Evolutionary conservation across 2,113 vertebrate genomes (phyloP), one percentile per base, ranked within the genome.

Genomic region (Cyprinodon brontotheroides): DNA sequence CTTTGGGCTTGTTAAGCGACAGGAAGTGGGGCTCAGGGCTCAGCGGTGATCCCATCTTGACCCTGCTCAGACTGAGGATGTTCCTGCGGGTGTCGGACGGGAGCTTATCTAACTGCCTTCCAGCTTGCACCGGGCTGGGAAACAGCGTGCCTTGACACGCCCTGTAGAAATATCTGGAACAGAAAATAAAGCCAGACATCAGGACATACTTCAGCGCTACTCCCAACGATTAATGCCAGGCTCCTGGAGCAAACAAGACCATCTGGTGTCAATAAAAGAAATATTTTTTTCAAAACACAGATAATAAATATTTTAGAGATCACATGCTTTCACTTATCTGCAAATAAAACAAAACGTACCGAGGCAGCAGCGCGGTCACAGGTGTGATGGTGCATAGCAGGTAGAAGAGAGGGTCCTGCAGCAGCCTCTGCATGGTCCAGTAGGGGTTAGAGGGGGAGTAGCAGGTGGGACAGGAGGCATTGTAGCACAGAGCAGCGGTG

Each of bases 361-460:
- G 96, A 80, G 98, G 98, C 82, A 99, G 92, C 70, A 99, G 92
- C 0, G 98, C 97, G 0, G 95, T 65, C 0, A 95, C 71, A 3
- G 98, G 97, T 0, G 97, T 96, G 84, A 99, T 65, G 84, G 96
- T 70, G 68, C 96, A 97, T 47, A 95, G 95, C 87, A 98, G 90
- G 92, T 99, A 99, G 90, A 99, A 99, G 70, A 95, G 71, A 0
- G 97, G 97, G 75, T 98, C 95, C 73, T 92, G 93, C 91, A 99
- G 92, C 22, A 99, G 91, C 37, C 86, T 95, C 86, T 99, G 95
- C 93, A 99, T 96, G 65, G 94, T 97, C 98, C 97, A 98, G 91
- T 99, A 98, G 0, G 98, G 96, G 93, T 98, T 98, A 45, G 97
- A 99, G 4, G 98, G 98, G 63, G 96, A 93, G 87, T 95, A 97